A percentile compares a stretch with the other conserved stretches of the same genome.
Conservation (phyloP, 2,888 invertebrate species). For the Metalampra italica region DNA sequence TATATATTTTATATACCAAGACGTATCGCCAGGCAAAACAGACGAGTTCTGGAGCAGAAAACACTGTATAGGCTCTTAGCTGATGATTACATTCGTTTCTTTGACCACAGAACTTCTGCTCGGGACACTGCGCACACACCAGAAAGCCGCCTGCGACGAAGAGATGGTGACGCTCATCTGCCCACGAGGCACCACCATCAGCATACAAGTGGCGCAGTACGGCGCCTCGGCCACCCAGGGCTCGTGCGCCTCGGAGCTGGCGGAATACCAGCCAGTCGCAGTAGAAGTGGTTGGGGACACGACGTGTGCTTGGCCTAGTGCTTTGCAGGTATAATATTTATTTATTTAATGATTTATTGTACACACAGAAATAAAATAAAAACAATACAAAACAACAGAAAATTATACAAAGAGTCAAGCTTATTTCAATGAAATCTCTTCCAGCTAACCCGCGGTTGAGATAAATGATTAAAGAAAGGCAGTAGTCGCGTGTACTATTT, state of each 20-base stretch:
- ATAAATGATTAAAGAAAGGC: no score
- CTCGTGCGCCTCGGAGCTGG: slow-evolving; percentile 69
- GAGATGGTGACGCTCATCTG: slow-evolving; percentile 92
- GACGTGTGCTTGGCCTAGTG: slow-evolving; percentile 86
- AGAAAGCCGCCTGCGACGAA: slow-evolving; percentile 94
- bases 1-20: no score
- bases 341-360: no score
- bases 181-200: slow-evolving; percentile 94
- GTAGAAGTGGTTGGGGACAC: slow-evolving; percentile 80
- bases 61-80: no score
- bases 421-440: no score
- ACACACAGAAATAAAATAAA: no score
- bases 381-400: no score
- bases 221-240: slow-evolving; percentile 81
- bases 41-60: no score
- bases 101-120: slow-evolving; percentile 87
- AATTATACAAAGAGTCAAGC: no score
- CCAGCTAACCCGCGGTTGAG: no score
- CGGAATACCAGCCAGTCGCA: slow-evolving; percentile 69
- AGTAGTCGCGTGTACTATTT: no score
- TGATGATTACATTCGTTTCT: neutral
- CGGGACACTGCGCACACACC: slow-evolving; percentile 93
- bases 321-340: slow-evolving; percentile 83
- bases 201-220: slow-evolving; percentile 94
- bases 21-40: no score